Conservation (phyloP, 2,797 vertebrate species). For the Synaphobranchus kaupii region DNA sequence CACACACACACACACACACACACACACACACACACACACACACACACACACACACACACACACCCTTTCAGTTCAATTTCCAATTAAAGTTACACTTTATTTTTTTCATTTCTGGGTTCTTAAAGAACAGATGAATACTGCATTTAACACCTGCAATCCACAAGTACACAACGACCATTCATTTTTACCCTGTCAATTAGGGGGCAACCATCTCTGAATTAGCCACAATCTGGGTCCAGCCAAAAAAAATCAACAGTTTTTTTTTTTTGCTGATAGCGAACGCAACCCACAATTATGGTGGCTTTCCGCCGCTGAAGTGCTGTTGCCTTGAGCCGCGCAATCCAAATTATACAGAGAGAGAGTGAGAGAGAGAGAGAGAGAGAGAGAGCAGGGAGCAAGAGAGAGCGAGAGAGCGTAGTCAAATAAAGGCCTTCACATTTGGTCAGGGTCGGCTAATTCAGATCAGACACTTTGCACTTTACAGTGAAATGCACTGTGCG, state of each 20-base stretch:
- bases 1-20: too few species aligned
- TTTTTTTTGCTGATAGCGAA: not conserved
- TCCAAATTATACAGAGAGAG: not conserved
- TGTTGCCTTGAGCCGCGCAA: not conserved
- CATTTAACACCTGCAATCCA: not conserved
- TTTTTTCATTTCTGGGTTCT: not conserved
- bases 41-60: not conserved
- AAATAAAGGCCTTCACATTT: not conserved
- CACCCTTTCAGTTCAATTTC: not conserved
- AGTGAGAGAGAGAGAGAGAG: not conserved
- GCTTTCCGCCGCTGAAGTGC: not conserved
- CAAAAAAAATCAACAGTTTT: not conserved
- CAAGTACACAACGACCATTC: not conserved
- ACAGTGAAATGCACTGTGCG: not conserved
- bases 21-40: too few species aligned
- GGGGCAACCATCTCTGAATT: not conserved
- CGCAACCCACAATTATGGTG: not conserved
- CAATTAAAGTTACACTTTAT: not conserved
- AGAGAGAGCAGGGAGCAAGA: not conserved
- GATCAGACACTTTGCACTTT: not conserved
- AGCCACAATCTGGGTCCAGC: not conserved
- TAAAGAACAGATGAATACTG: not conserved
- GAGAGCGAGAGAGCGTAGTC: not conserved
- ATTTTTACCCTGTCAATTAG: not conserved
- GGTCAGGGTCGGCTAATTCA: not conserved